Evolutionary conservation across 2,113 vertebrate species (phyloP).

Genomic region (Tapirus terrestris): DNA sequence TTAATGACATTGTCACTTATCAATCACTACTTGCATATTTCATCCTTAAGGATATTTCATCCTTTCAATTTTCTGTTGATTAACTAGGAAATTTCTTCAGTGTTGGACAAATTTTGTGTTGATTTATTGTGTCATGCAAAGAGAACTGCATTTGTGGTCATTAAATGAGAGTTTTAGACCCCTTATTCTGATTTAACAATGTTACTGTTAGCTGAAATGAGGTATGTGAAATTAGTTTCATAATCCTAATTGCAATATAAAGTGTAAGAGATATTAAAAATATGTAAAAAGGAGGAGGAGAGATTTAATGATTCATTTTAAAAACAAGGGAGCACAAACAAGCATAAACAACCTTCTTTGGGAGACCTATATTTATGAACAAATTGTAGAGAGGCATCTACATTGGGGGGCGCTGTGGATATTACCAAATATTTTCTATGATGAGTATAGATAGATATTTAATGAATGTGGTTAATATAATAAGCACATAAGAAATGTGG

Average conservation of each 20-base stretch:
- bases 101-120: neutral
- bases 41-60: neutral
- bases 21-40: neutral
- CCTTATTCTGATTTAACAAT: neutral
- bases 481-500: neutral
- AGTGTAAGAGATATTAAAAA: neutral
- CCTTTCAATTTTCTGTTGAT: neutral
- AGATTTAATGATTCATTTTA: neutral
- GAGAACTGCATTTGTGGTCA: neutral
- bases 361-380: neutral
- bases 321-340: neutral
- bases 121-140: neutral
- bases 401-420: neutral
- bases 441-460: neutral
- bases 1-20: neutral
- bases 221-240: conserved; percentile 15
- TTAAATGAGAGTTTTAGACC: neutral
- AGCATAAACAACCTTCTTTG: neutral
- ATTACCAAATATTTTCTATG: neutral
- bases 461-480: neutral
- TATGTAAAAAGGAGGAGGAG: neutral
- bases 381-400: neutral
- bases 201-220: neutral
- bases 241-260: neutral
- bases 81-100: neutral